Evolutionary conservation across 2,888 invertebrate species (phyloP).

Genomic region (Plemyria rubiginata): DNA sequence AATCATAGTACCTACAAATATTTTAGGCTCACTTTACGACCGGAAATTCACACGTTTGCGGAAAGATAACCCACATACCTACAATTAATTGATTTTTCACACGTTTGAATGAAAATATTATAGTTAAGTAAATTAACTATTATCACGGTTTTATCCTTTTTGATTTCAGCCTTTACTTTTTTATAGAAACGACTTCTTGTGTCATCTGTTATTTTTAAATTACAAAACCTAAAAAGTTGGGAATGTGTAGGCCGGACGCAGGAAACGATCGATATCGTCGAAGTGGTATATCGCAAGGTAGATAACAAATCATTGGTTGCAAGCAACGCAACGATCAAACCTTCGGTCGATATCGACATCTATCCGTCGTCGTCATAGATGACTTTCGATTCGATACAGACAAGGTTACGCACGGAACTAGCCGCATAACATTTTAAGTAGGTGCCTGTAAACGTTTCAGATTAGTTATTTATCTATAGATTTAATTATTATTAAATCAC

Average conservation of each 20-base stretch:
- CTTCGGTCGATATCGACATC: slow-evolving; percentile 26
- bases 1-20: too few relatives aligned
- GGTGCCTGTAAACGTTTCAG: neutral
- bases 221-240: too few relatives aligned
- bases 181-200: too few relatives aligned
- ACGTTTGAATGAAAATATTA: too few relatives aligned
- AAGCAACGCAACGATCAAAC: slow-evolving; percentile 8
- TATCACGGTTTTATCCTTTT: too few relatives aligned
- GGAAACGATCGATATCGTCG: slow-evolving; percentile 2
- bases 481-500: slow-evolving; percentile 1
- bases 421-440: neutral
- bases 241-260: neutral
- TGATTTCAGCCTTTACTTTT: too few relatives aligned
- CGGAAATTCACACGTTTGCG: too few relatives aligned
- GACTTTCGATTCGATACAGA: slow-evolving; percentile 29
- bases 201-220: too few relatives aligned
- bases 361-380: slow-evolving; percentile 26
- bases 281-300: slow-evolving; percentile 5
- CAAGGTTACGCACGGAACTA: slow-evolving; percentile 24
- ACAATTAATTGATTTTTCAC: too few relatives aligned
- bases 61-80: too few relatives aligned
- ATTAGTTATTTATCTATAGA: slow-evolving; percentile 2
- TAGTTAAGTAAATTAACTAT: too few relatives aligned
- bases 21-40: too few relatives aligned
- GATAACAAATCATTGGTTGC: slow-evolving; percentile 1